Evolutionary conservation across 2,888 invertebrate species (phyloP), one percentile per base, ranked within the genome.

Genomic region (Orgyia antiqua): DNA sequence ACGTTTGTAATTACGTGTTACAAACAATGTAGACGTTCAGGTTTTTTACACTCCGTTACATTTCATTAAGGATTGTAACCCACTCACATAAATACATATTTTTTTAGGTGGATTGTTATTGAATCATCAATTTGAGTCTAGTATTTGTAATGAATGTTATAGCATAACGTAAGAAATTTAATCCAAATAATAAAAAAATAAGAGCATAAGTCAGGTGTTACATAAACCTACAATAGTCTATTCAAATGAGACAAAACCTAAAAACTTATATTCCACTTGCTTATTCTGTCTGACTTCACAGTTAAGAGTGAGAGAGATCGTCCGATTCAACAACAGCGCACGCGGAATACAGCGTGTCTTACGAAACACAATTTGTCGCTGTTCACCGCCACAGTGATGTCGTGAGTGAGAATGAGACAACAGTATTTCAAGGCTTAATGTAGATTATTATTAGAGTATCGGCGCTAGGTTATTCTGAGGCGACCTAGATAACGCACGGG

Each of bases 381-480:
- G 59, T 65, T 68, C 54, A 58, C 51, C 53, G 50, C 55, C 42
- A 54, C 42, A 45, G 60, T 57, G 55, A 46, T 65, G 63, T 64
- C 65, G 56, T 62, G 60, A 58, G 84, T 60, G 65, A 69, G 82
- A 84, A 73, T 62, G 63, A 63, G 84, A 86, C 73, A 60, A 63
- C 64, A 52, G 58, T 67, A 77, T 68, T 63, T 60, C 74, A 76
- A 79, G 79, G 83, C 62, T 79, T 66, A 62, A 61, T 54, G 62
- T 62, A 64, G 72, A 82, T 78, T 80, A 84, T 82, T 86, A 82
- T 84, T 82, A 83, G 80, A 82, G 79, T 83, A 84, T 84, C 75
- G 82, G 83, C 79, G 80, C 83, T 86, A 84, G 84, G 84, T 84
- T 84, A 84, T 84, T 84, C 83, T 75, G 75, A 84, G 77, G 68